phyloP scores from a whole-genome alignment of 2,113 vertebrate species.

The Coregonus clupeaformis region DNA sequence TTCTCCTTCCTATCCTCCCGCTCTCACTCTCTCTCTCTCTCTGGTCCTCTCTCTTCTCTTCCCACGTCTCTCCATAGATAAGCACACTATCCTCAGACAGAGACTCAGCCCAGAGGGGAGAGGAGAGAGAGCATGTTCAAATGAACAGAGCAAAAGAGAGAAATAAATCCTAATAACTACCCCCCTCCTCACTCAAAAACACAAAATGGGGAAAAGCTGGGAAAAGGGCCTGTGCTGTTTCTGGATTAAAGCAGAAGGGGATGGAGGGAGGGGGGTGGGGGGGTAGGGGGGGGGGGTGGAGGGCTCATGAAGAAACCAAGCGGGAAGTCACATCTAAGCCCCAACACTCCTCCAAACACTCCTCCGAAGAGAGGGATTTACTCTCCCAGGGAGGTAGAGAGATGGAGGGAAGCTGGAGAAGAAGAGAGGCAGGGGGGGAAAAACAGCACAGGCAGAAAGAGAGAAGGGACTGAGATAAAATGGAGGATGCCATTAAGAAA shows the following conservation, averaged over 20 bases:
- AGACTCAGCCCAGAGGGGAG: background rate
- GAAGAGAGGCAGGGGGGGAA: conserved; percentile 44
- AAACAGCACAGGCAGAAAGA: conserved; percentile 15
- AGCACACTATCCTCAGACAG: conserved; percentile 1
- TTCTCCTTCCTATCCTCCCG: conserved; percentile 8
- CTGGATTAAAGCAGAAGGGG: too few relatives aligned
- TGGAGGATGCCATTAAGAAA: conserved; percentile 35
- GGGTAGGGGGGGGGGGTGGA: conserved; percentile 39
- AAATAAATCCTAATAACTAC: conserved; percentile 54
- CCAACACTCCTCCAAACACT: conserved; percentile 67
- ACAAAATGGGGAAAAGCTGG: conserved; percentile 17
- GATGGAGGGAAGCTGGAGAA: conserved; percentile 43
- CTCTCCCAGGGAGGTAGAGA: conserved; percentile 65
- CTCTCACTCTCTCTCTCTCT: conserved; percentile 1
- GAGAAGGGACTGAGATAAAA: conserved; percentile 17
- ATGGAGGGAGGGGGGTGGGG: background rate
- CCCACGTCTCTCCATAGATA: conserved; percentile 12
- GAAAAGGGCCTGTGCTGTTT: too few relatives aligned
- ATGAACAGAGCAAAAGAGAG: conserved; percentile 43
- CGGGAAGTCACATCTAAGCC: conserved; percentile 71
- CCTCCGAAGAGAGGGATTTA: conserved; percentile 76
- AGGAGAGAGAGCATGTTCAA: conserved; percentile 10
- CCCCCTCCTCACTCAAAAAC: conserved; percentile 33
- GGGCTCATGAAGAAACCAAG: conserved; percentile 64
- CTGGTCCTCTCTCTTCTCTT: background rate